Evolutionary conservation across 2,113 vertebrate genomes (phyloP), one percentile per base, ranked within the genome.

Genomic region (Toxotes chatareus): DNA sequence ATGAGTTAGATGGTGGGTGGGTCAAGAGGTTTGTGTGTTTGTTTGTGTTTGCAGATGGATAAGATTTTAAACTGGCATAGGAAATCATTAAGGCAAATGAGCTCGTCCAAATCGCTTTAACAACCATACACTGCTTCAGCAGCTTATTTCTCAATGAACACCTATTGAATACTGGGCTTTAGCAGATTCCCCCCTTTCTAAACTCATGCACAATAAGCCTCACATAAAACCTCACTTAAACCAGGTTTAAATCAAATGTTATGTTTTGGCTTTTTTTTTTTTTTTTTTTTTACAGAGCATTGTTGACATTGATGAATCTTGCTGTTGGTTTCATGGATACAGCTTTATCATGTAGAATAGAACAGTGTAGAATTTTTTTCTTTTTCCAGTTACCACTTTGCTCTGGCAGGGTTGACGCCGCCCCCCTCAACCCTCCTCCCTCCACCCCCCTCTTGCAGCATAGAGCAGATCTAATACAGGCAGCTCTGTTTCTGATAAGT

Each of bases 21-120:
- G 64, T 89, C 82, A 79, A 63, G 64, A 79, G 82, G 71, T 62
- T 72, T 49, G 31, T 74, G 75, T 84, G 87, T 86, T 89, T 92
- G 83, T 90, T 92, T 92, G 88, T 65, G 23, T 89, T 88, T 85
- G 80, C 80, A 89, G 86, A 85, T 89, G 92, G 86, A 88, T 88
- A 80, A 44, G 84, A 89, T 84, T 91, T 85, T 77, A 80, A 91
- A 87, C 34, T 49, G 69, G 82, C 60, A n/a, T 65, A 74, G 90
- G 79, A 91, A 93, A 87, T 90, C 71, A 88, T 92, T 91, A 90
- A 78, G 51, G 76, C 72, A 65, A 91, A 85, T 79, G 84, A 70
- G 60, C 23, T 19, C 80, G 84, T 82, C 63, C 67, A 74, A 76
- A 86, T 74, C 56, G 32, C 53, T 81, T 40, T 38, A 74, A 89